Evolutionary conservation across 1,140 invertebrate species (phyloP).

Genomic region (Centruroides sculpturatus): DNA sequence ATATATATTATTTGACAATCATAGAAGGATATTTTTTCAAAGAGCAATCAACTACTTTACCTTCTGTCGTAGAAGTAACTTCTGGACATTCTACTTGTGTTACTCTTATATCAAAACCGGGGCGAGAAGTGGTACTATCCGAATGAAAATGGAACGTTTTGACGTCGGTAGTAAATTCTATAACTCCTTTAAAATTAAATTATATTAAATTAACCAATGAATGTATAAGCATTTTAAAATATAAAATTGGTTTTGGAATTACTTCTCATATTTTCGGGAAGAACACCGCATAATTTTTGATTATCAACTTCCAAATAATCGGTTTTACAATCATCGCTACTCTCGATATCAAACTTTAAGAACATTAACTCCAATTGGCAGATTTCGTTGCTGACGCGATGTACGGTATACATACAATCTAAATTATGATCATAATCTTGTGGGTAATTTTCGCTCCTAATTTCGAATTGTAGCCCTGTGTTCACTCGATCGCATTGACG

Average conservation of each 20-base stretch:
- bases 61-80: not conserved
- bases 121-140: conserved; percentile 10
- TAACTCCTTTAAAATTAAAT: conserved; percentile 1
- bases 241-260: not conserved
- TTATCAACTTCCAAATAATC: conserved; percentile 19
- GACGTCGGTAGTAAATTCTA: conserved; percentile 8
- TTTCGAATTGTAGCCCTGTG: too few species aligned
- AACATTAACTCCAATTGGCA: conserved; percentile 19
- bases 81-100: conserved; percentile 13
- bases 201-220: too few species aligned
- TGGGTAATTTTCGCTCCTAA: conserved; percentile 15
- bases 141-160: conserved; percentile 12
- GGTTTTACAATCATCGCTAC: conserved; percentile 7
- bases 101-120: conserved; percentile 15
- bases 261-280: conserved; percentile 8
- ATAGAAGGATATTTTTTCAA: too few species aligned
- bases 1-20: not conserved
- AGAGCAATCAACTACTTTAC: not conserved
- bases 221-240: not conserved
- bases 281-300: conserved; percentile 15
- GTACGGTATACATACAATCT: conserved; percentile 13
- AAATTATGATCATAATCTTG: conserved; percentile 13
- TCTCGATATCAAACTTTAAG: conserved; percentile 16
- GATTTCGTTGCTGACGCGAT: conserved; percentile 6
- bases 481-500: too few species aligned